Evolutionary conservation across 1,140 invertebrate species (phyloP), one percentile per base, ranked within the genome.

Genomic region (Drosophila dunni): DNA sequence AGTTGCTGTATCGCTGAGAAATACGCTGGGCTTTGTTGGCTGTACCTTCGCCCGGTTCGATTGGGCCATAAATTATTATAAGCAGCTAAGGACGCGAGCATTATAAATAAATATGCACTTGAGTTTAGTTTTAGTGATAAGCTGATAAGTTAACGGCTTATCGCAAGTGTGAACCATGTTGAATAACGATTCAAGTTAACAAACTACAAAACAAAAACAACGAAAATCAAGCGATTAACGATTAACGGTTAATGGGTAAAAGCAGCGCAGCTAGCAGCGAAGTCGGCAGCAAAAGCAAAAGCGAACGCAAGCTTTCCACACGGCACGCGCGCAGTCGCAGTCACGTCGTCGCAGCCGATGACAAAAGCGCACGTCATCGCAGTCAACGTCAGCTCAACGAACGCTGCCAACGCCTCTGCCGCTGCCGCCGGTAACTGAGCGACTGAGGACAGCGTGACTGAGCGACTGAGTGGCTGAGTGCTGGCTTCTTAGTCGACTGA

Each of bases 301-400:
- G 13, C 29, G n/a, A 20, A 33, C 1, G 17, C 34, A 11, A 48
- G 58, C 42, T 20, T 17, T 56, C 24, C 70, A 62, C 40, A 66
- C 50, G 72, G 68, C 82, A 85, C 71, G 82, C 79, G 79, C 76
- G 79, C 82, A 86, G 81, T 73, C 75, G 75, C 79, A 64, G 67
- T 66, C 42, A 17, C 33, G 73, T 69, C 71, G 75, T 65, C 71
- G 70, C 82, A 86, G 82, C 69, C 70, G 75, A 65, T 46, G 33
- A 29, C 24, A 29, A 29, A 29, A 29, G 6, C 24, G 24, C 24
- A 29, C 24, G 24, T 29, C 24, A 29, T 68, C 54, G 20, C 11
- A 38, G 17, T 48, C 48, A 29, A 29, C 24, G 4, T 29, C 17
- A 20, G 17, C 17, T 20, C 17, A 20, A 10, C 38, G 48, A 11